Evolutionary conservation across 2,797 vertebrate genomes (phyloP), one percentile per base, ranked within the genome.

Genomic region (Naso thynnoides): DNA sequence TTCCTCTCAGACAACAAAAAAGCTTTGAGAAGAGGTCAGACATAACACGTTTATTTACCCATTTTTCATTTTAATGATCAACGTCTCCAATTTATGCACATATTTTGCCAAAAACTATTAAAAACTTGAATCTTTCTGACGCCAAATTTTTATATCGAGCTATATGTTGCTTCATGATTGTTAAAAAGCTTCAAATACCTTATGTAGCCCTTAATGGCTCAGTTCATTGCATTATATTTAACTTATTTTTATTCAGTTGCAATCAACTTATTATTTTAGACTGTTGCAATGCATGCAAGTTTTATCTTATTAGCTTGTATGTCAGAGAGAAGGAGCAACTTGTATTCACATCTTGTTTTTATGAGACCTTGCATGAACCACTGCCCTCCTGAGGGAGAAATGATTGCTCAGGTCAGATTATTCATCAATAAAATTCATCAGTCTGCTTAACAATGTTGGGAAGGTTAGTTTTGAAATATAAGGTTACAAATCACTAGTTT

Each of bases 341-440:
- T 82, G 56, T 70, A 74, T 70, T 77, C 74, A 73, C 3, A 5
- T 41, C 67, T 65, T 63, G 59, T 73, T 75, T 76, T 67, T 69
- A 74, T 79, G 74, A 50, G 44, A 53, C 47, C 70, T 44, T n/a
- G 39, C 9, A 2, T 58, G 55, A 60, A 61, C 47, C 31, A 21
- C 29, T 54, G 9, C 45, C 65, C 73, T 76, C 70, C 61, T 82
- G 52, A 44, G 45, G 9, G 79, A 67, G 82, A 83, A 81, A 81
- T 80, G 82, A 86, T 78, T 56, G 72, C 27, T 82, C 61, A 63
- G 58, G 33, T 56, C 15, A 44, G 42, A 2, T 48, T 26, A 70
- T 76, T 78, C 48, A 76, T 77, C 66, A 49, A 55, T 84, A 54
- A 86, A 81, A 47, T 76, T 55, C 65, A 62, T 72, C 57, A 68